phyloP scores from a whole-genome alignment of 2,888 invertebrate species.

The Aromia moschata region DNA sequence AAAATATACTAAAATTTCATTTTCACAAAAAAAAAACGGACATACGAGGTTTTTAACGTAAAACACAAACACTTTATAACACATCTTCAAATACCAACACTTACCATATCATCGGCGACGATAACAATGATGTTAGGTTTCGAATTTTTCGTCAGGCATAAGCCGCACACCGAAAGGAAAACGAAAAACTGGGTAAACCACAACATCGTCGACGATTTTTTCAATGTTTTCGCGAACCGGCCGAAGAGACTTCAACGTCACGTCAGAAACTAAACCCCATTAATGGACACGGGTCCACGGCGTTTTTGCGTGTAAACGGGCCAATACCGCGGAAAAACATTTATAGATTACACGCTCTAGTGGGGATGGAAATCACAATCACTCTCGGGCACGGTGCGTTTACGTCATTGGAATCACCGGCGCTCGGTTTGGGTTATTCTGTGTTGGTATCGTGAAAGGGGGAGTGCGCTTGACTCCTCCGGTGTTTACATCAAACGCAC shows the following conservation, averaged over 20 bases:
- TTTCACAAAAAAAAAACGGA: no score
- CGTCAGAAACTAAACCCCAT: constrained; percentile 10
- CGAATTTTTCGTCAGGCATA: constrained; percentile 1
- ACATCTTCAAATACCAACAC: no score
- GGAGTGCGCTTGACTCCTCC: not conserved
- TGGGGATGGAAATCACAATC: constrained; percentile 15
- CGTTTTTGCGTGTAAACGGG: constrained; percentile 10
- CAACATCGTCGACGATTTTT: not conserved
- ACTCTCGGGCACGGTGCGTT: not conserved
- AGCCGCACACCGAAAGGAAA: constrained; percentile 2
- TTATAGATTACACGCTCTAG: constrained; percentile 5
- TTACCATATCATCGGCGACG: constrained; percentile 84
- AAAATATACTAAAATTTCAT: no score
- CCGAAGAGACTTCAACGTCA: constrained; percentile 9
- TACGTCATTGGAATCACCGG: constrained; percentile 12
- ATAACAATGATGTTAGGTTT: constrained; percentile 78
- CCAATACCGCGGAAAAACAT: constrained; percentile 14
- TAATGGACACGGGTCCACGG: not conserved
- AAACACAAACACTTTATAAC: no score
- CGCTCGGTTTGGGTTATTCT: not conserved
- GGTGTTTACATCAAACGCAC: not conserved
- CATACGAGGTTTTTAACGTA: no score
- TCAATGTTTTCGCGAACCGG: not conserved
- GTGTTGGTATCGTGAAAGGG: not conserved
- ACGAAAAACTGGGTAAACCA: constrained; percentile 9